Conservation (phyloP, 2,888 invertebrate genomes). For the Meteorus cinctellus region DNA sequence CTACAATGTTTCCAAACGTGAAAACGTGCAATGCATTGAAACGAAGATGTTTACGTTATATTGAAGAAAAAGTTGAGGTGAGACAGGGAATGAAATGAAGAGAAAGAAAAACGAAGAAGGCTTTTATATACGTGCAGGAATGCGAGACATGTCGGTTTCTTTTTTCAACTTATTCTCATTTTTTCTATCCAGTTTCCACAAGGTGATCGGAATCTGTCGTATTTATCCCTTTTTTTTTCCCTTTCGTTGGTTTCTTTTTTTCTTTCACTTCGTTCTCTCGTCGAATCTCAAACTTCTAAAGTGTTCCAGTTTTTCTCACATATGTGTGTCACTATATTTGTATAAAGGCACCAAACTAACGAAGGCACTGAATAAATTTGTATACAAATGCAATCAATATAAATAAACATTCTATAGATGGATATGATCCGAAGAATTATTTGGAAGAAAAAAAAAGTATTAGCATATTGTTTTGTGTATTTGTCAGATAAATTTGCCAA, state of each 20-base stretch:
- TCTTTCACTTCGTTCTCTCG: background rate
- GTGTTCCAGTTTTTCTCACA: conserved; percentile 38
- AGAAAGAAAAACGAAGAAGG: conserved; percentile 37
- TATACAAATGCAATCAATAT: background rate
- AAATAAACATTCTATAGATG: no score
- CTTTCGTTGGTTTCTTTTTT: background rate
- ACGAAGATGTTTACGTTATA: conserved; percentile 12
- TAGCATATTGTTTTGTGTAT: background rate
- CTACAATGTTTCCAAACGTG: conserved; percentile 34
- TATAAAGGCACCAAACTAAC: background rate
- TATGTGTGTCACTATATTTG: conserved; percentile 1
- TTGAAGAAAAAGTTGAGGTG: background rate
- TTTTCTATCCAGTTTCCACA: conserved; percentile 24
- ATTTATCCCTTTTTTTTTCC: background rate
- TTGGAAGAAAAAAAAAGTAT: background rate
- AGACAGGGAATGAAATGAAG: conserved; percentile 8
- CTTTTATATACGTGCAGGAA: conserved; percentile 49
- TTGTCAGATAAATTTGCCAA: background rate
- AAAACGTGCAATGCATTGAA: conserved; percentile 37
- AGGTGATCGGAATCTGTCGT: conserved; percentile 26
- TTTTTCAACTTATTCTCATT: conserved; percentile 37
- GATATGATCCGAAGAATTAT: no score
- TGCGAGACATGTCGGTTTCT: conserved; percentile 49
- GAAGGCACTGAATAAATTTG: background rate
- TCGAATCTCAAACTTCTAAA: conserved; percentile 25